Base-by-base conservation (phyloP, 1,140 invertebrate genomes). In the Drosophila nikananu region DNA sequence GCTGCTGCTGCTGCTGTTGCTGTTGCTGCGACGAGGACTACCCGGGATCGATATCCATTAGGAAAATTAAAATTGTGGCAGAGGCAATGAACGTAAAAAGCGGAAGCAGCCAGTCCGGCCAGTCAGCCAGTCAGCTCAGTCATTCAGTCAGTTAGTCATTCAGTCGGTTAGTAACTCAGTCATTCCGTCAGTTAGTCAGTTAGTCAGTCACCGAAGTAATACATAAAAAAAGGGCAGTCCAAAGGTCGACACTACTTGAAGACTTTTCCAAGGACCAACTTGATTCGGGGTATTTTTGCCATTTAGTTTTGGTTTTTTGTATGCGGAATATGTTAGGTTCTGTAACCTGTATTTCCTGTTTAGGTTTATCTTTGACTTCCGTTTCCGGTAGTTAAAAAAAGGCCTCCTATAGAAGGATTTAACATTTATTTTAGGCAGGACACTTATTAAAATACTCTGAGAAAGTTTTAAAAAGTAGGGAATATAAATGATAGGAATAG, bases 1-100 rank as follows among this genome's bases (percentile, higher is more conserved):
- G 80, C 44, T 71, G 77, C 25, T 25, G 66, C 55, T 77, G 81
- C 51, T 86, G 77, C 48, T 75, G 79, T 46, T 80, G 77, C 25
- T 72, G 65, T 37, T 65, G 73, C 54, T 81, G 79, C 60, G 65
- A 72, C 65, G 54, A 59, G 66, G 70, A 73, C 67, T 73, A 62
- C 78, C 68, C 78, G 80, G 91, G 87, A 92, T 92, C 91, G 91
- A 92, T 92, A 92, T 92, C 91, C 91, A 92, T 92, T 92, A 92
- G 91, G 91, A 92, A 92, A 92, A 92, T 92, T 92, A 92, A 92
- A 92, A 92, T 91, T 92, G 91, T 81, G 91, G 91, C 91, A 92
- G 91, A 92, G 91, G 91, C 91, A 92, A 92, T 92, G 91, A 92
- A 92, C 91, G 91, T 87, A 89, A 91, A 90, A 92, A 91, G 83